phyloP scores from a whole-genome alignment of 2,888 invertebrate species.

The Hofmannophila pseudospretella region DNA sequence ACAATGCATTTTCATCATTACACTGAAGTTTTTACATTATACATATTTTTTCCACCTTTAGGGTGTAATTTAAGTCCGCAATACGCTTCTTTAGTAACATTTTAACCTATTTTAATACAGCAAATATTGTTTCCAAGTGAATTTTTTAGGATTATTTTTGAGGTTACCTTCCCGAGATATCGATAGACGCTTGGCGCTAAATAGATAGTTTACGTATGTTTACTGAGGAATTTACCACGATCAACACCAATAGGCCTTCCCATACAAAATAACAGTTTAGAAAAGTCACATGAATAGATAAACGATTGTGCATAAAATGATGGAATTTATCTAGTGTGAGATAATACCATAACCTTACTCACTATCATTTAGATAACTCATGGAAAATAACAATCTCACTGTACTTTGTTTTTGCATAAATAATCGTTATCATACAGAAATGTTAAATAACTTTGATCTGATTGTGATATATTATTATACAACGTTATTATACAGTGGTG shows the following conservation, averaged over 20 bases:
- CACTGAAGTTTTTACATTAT: neutral
- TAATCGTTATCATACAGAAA: too few species aligned
- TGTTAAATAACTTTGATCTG: too few species aligned
- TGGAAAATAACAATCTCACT: slow-evolving; percentile 2
- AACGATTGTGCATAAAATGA: too few species aligned
- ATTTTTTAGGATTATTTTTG: too few species aligned
- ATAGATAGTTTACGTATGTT: neutral
- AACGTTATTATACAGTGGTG: too few species aligned
- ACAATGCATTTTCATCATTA: slow-evolving; percentile 22
- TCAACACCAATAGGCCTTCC: too few species aligned
- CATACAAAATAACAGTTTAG: too few species aligned
- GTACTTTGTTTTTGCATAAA: too few species aligned
- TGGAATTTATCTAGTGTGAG: too few species aligned
- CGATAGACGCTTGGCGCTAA: neutral
- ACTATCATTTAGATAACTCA: neutral
- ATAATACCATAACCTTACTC: neutral
- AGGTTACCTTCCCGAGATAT: slow-evolving; percentile 1
- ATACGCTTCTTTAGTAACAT: neutral
- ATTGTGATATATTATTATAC: too few species aligned
- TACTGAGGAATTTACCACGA: neutral
- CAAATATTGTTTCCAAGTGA: neutral
- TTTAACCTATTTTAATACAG: neutral
- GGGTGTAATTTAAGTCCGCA: neutral
- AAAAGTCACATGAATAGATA: too few species aligned
- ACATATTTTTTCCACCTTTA: too few species aligned